A percentile compares a stretch with the other conserved stretches of the same genome.
Evolutionary conservation across 2,888 invertebrate species (phyloP).

Genomic region (Cataglyphis rosenhaueri): DNA sequence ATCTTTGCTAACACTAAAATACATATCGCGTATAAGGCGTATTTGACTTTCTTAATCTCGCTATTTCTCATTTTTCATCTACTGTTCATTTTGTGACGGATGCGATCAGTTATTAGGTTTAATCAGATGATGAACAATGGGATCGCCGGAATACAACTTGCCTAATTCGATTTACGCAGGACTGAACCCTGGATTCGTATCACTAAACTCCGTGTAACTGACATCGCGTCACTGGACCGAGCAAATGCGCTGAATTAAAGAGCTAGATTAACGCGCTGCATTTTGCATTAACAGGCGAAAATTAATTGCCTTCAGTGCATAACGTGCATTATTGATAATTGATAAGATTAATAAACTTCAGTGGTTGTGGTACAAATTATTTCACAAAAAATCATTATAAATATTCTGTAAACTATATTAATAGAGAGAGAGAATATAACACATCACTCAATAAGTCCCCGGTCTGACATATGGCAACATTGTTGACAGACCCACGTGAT

Average conservation of each 20-base stretch:
- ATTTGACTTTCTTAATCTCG: neutral
- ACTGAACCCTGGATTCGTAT: constrained; percentile 30
- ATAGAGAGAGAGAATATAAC: neutral
- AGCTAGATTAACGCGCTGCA: constrained; percentile 56
- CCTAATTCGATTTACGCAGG: constrained; percentile 67
- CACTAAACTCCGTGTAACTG: constrained; percentile 42
- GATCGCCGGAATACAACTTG: constrained; percentile 61
- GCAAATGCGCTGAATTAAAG: constrained; percentile 62
- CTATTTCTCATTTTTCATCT: neutral
- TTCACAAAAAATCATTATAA: neutral
- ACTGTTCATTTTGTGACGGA: neutral
- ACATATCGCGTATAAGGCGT: neutral
- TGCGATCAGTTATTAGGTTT: constrained; percentile 22
- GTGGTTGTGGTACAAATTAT: neutral
- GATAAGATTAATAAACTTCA: neutral
- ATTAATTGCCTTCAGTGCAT: neutral
- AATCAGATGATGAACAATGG: constrained; percentile 67
- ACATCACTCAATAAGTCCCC: too few species aligned
- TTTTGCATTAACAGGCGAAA: neutral
- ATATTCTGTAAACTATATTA: neutral
- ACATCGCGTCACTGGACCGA: constrained; percentile 41
- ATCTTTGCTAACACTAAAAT: neutral
- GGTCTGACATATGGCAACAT: too few species aligned
- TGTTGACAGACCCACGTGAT: too few species aligned
- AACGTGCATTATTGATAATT: neutral